A percentile compares a stretch with the other conserved stretches of the same genome.
These are phyloP conservation scores for Heliconius charithonia DNA, from an alignment of 2,888 invertebrate species.

Conservation along the genomic window DNA sequence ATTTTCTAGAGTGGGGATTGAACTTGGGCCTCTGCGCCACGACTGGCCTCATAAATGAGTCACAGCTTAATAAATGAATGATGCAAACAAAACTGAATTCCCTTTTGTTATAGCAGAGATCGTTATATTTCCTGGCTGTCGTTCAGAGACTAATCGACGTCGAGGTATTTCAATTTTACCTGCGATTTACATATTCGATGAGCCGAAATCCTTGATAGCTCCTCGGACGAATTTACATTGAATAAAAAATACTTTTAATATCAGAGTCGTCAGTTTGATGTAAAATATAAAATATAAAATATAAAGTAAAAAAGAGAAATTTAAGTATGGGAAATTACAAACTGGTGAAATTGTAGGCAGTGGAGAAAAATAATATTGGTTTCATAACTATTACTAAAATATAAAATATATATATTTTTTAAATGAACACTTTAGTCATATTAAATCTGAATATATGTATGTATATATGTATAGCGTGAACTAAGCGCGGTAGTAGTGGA, in stretches of 20 bases:
- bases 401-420: too few relatives aligned
- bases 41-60: too few relatives aligned
- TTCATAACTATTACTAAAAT: neutral
- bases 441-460: too few relatives aligned
- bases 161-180: constrained; percentile 74
- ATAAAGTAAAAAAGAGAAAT: constrained; percentile 24
- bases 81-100: neutral
- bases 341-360: neutral
- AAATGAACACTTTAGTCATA: too few relatives aligned
- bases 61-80: neutral
- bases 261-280: constrained; percentile 41
- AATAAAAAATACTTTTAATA: constrained; percentile 52
- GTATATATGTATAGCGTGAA: too few relatives aligned
- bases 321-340: constrained; percentile 2
- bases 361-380: neutral
- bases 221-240: constrained; percentile 62
- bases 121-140: constrained; percentile 41
- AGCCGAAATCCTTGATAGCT: constrained; percentile 61
- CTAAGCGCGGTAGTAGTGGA: too few relatives aligned
- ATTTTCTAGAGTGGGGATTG: neutral
- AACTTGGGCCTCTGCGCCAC: neutral
- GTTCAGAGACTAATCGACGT: constrained; percentile 52
- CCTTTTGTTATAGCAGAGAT: constrained; percentile 36
- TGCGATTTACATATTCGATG: constrained; percentile 74
- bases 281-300: constrained; percentile 11